These are phyloP conservation scores for Mamestra configurata DNA, from an alignment of 1,140 invertebrate species.

Conservation along the genomic window DNA sequence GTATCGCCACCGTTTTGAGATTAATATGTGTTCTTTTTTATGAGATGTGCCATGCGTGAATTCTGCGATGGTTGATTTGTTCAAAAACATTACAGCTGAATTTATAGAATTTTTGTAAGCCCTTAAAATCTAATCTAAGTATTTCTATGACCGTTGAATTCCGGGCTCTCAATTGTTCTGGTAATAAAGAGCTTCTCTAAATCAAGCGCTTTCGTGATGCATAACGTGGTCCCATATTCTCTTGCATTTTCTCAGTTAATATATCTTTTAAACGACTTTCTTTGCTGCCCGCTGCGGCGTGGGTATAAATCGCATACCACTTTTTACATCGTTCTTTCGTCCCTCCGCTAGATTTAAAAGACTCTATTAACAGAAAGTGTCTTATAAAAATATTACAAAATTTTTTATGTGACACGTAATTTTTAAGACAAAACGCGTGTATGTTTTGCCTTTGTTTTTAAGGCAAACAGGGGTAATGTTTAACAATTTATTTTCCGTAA, in stretches of 20 bases:
- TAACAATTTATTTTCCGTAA: constrained; percentile 20
- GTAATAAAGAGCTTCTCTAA: constrained; percentile 53
- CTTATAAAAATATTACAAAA: constrained; percentile 48
- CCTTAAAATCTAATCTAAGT: neutral
- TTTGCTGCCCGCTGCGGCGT: constrained; percentile 56
- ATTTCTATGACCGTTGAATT: constrained; percentile 13
- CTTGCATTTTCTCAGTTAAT: constrained; percentile 67
- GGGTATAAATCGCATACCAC: constrained; percentile 60
- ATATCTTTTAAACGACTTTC: constrained; percentile 69
- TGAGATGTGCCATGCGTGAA: constrained; percentile 7
- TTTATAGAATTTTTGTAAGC: neutral
- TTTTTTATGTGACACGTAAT: constrained; percentile 35
- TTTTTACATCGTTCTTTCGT: constrained; percentile 45
- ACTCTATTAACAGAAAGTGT: constrained; percentile 43
- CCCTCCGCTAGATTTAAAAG: constrained; percentile 45
- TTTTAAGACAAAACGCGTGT: constrained; percentile 29
- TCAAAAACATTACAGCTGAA: neutral
- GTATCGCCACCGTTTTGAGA: neutral
- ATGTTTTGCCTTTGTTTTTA: constrained; percentile 30
- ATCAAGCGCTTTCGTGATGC: constrained; percentile 59
- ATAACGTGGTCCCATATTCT: constrained; percentile 59
- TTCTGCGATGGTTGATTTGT: neutral
- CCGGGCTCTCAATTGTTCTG: constrained; percentile 34
- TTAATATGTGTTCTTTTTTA: constrained; percentile 15
- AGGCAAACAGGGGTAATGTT: constrained; percentile 12